Base-by-base conservation (phyloP, 1,140 invertebrate species). In the Drusus annulatus region DNA sequence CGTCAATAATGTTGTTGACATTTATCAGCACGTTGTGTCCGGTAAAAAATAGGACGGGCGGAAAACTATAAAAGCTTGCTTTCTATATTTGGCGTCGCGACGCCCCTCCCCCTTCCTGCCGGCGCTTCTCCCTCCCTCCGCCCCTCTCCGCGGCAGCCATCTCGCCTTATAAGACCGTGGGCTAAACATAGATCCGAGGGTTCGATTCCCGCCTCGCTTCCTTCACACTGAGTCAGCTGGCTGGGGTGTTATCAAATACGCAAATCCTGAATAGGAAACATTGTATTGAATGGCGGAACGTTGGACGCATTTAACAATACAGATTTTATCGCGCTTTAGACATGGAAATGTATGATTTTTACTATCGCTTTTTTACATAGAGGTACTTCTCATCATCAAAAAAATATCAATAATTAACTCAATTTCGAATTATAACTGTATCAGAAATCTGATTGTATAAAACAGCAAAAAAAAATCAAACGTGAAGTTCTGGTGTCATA, bases 121-220 rank as follows among this genome's bases (percentile, higher is more conserved):
- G 36, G 10, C 36, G 16, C 74, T 56, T 3, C 13, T 15, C 73
- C 21, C 17, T 19, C 58, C 31, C 31, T n/a, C 60, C 36, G 19
- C 51, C 25, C 7, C 65, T 28, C 63, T 51, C 21, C 71, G 50
- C 45, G 31, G 74, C 21, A 25, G 31, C 19, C 78, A 50, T 60
- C 68, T 60, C 81, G 36, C 81, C 81, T 78, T 83, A 83, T 83
- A 83, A 76, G 81, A 80, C 81, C 74, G 75, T 13, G 60, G 76
- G 75, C 78, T 83, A 83, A 75, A 78, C 75, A 79, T 83, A 83
- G 79, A 16, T 15, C 31, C 13, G 74, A 52, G 74, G 28, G 54
- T 60, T 76, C 75, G 58, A 50, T 56, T 63, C 62, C 60, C 79
- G 79, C 25, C 76, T 78, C 65, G 50, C 75, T 36, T 21, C 23